A percentile compares a stretch with the other conserved stretches of the same genome.
Evolutionary conservation across 2,888 invertebrate genomes (phyloP).

Genomic region (Drosophila subsilvestris): DNA sequence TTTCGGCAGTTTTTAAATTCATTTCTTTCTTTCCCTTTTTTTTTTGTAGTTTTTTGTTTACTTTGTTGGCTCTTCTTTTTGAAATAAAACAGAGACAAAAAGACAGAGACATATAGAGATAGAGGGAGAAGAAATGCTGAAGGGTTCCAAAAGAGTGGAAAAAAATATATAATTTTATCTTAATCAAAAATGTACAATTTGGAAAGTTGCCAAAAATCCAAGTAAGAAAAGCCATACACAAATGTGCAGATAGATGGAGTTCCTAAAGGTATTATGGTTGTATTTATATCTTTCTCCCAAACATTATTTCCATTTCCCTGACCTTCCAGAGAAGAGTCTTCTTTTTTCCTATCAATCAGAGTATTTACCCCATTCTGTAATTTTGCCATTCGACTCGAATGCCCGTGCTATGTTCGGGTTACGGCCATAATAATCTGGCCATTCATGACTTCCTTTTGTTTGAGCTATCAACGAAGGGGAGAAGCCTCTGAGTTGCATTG

Average conservation of each 20-base stretch:
- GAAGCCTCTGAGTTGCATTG: slow-evolving; percentile 1
- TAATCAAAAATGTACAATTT: slow-evolving; percentile 36
- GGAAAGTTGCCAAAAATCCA: slow-evolving; percentile 33
- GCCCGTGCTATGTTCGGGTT: slow-evolving; percentile 4
- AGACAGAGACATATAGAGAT: neutral
- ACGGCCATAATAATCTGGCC: slow-evolving; percentile 22
- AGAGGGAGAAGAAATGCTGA: slow-evolving; percentile 23
- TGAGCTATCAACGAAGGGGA: slow-evolving; percentile 24
- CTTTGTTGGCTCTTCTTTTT: slow-evolving; percentile 49
- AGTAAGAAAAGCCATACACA: neutral
- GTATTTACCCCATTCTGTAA: neutral
- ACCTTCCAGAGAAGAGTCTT: neutral
- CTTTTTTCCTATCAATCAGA: neutral
- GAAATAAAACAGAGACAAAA: slow-evolving; percentile 23
- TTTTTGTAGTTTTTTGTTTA: slow-evolving; percentile 52
- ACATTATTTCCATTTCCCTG: neutral
- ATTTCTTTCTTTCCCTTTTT: slow-evolving; percentile 61
- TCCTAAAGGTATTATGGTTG: neutral
- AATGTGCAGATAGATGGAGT: slow-evolving; percentile 13
- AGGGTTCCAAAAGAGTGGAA: slow-evolving; percentile 47
- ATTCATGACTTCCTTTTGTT: slow-evolving; percentile 69
- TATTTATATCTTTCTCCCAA: neutral
- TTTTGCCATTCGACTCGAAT: slow-evolving; percentile 5
- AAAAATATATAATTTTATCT: slow-evolving; percentile 50
- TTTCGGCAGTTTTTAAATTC: slow-evolving; percentile 82